These are phyloP conservation scores for Tryphoninae sp. DNA, from an alignment of 2,888 invertebrate genomes.

Conservation along the genomic window DNA sequence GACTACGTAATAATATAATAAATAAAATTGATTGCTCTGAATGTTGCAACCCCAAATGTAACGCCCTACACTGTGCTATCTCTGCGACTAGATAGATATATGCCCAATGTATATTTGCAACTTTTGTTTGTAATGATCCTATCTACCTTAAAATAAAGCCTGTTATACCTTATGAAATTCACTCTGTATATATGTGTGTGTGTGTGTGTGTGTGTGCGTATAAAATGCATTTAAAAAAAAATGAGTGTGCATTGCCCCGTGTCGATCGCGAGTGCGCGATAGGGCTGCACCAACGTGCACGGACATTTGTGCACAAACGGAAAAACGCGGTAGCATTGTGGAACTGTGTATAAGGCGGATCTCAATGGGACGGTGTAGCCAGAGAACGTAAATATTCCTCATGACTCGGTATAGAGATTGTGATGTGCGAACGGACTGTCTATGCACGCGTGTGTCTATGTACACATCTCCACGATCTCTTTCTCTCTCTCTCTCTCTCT, in stretches of 20 bases:
- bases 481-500: too few relatives aligned
- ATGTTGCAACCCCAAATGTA: too few relatives aligned
- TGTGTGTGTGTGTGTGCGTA: background rate
- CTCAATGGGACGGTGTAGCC: constrained; percentile 17
- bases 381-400: constrained; percentile 21
- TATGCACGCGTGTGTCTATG: constrained; percentile 1
- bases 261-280: constrained; percentile 28
- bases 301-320: background rate
- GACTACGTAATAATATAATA: too few relatives aligned
- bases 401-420: constrained; percentile 13
- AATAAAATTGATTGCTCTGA: too few relatives aligned
- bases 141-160: too few relatives aligned
- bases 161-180: too few relatives aligned
- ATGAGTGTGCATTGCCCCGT: background rate
- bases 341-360: constrained; percentile 2
- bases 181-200: too few relatives aligned
- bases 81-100: too few relatives aligned
- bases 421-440: constrained; percentile 18
- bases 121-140: too few relatives aligned
- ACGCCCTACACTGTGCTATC: too few relatives aligned
- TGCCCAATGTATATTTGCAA: too few relatives aligned
- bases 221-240: background rate
- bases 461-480: background rate
- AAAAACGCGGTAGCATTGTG: background rate
- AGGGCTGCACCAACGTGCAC: background rate